Base-by-base conservation (phyloP, 2,113 vertebrate species). In the Bambusicola thoracicus region DNA sequence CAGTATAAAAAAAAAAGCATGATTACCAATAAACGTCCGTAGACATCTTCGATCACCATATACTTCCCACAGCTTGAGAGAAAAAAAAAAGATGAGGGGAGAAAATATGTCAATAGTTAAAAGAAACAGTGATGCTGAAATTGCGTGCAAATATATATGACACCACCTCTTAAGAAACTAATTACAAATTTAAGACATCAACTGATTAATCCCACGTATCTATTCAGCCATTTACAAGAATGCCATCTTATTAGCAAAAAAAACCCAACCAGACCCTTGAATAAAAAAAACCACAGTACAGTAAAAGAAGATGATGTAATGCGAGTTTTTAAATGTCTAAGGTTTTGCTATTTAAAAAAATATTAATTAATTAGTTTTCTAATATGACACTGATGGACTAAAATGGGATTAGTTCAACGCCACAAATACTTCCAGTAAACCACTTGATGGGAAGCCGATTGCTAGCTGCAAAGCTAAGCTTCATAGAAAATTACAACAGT, bases 21-120 rank as follows among this genome's bases (percentile, higher is more conserved):
- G 87, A 97, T 98, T 98, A 99, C 99, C 99, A 83, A 99, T 99
- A 97, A 99, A 99, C 1, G 99, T 99, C 85, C 99, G 97, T 72
- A 99, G 96, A 87, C 99, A 99, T 96, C 99, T 98, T 94, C 99
- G 97, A 65, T 99, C 99, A n/a, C 97, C 97, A 72, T 99, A 99
- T n/a, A 99, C 99, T 86, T 99, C 99, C 99, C 99, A 99, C 1
- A 99, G 95, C 99, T 99, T 90, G 8, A 46, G 63, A 55, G 65
- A 65, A 43, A 79, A 65, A 43, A 79, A 38, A 25, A 46, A 20
- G 10, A 48, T 6, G 8, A 32, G 38, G 29, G 13, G 29, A 78
- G 3, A 21, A 58, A 59, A 83, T 1, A 48, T 3, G n/a, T 69
- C 30, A 87, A n/a, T 68, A 65, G 30, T 83, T 80, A 85, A 80